These are phyloP conservation scores for Diaperis boleti DNA, from an alignment of 2,888 invertebrate genomes.

Conservation along the genomic window DNA sequence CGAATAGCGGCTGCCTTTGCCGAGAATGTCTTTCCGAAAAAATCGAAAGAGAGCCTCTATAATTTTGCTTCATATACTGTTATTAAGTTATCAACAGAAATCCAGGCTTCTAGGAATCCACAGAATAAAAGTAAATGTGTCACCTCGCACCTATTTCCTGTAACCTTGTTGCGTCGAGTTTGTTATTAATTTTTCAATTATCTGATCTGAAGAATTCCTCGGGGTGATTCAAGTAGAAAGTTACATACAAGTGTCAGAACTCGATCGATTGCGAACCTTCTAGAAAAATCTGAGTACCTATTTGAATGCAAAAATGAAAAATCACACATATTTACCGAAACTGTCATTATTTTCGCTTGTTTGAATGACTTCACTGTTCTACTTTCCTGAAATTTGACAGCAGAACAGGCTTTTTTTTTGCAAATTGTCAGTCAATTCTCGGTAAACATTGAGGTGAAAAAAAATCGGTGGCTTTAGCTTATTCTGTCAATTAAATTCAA, in stretches of 20 bases:
- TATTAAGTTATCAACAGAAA: slow-evolving; percentile 20
- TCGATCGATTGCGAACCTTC: background rate
- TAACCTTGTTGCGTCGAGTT: slow-evolving; percentile 1
- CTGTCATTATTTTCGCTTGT: slow-evolving; percentile 19
- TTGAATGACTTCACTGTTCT: slow-evolving; percentile 16
- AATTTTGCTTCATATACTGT: slow-evolving; percentile 10
- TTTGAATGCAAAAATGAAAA: background rate
- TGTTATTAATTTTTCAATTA: slow-evolving; percentile 24
- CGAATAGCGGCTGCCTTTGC: slow-evolving; percentile 7
- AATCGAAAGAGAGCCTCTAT: slow-evolving; percentile 7
- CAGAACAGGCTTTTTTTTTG: slow-evolving; percentile 4
- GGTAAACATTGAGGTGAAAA: background rate
- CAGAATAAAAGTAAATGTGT: slow-evolving; percentile 8
- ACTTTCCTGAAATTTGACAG: slow-evolving; percentile 16
- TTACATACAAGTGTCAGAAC: background rate
- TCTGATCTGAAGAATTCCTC: slow-evolving; percentile 7
- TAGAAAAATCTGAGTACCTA: background rate
- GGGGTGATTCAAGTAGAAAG: slow-evolving; percentile 9
- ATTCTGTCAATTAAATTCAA: slow-evolving; percentile 9
- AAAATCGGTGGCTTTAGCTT: background rate
- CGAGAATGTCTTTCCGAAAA: slow-evolving; percentile 9
- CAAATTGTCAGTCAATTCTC: slow-evolving; percentile 14
- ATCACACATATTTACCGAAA: slow-evolving; percentile 12
- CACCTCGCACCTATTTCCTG: slow-evolving; percentile 14
- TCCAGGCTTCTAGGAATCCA: slow-evolving; percentile 4